phyloP scores from a whole-genome alignment of 2,888 invertebrate species.

The Platypus cylindrus region DNA sequence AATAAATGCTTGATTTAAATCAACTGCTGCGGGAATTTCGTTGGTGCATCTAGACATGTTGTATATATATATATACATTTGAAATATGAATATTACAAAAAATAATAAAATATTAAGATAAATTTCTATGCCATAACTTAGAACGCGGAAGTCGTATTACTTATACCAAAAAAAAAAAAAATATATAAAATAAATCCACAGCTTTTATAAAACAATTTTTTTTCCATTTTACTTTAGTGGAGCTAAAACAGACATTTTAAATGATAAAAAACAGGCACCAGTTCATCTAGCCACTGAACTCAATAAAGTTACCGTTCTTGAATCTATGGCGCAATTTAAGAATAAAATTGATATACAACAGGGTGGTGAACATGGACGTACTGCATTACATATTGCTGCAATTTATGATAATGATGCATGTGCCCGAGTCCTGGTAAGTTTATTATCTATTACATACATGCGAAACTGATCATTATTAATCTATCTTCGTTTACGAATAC shows the following conservation, averaged over 20 bases:
- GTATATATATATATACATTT: too few species aligned
- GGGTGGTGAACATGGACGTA: conserved; percentile 67
- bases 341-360: conserved; percentile 58
- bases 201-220: not conserved
- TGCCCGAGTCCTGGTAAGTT: conserved; percentile 63
- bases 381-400: conserved; percentile 73
- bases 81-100: too few species aligned
- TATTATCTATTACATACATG: not conserved
- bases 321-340: conserved; percentile 56
- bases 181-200: not conserved
- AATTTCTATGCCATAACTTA: too few species aligned
- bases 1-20: too few species aligned
- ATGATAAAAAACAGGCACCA: conserved; percentile 65
- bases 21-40: too few species aligned
- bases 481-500: conserved; percentile 17
- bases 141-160: too few species aligned
- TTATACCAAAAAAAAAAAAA: too few species aligned
- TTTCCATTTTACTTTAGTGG: conserved; percentile 44
- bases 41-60: too few species aligned
- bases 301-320: conserved; percentile 57
- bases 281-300: conserved; percentile 70
- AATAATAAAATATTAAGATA: too few species aligned
- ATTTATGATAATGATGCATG: conserved; percentile 74
- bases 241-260: conserved; percentile 55
- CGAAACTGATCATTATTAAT: not conserved